Conservation (phyloP, 2,113 vertebrate genomes). For the Fukomys damarensis region DNA sequence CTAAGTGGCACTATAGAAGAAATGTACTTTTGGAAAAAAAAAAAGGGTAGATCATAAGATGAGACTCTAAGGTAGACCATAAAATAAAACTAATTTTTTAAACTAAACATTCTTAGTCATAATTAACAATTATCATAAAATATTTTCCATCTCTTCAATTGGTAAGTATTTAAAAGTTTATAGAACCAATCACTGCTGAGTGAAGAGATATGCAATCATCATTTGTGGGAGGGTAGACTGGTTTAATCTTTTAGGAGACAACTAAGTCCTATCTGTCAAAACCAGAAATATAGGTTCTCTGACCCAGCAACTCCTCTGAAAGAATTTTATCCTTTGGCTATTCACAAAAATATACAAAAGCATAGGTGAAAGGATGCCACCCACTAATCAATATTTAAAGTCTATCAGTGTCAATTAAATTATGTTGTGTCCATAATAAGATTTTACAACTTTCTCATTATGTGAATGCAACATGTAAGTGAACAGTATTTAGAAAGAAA, state of each 20-base stretch:
- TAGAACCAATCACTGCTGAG: neutral
- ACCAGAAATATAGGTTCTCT: neutral
- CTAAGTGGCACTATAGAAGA: neutral
- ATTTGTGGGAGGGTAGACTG: neutral
- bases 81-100: neutral
- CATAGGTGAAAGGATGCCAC: neutral
- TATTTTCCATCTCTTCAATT: neutral
- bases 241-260: neutral
- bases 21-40: neutral
- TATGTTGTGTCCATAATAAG: neutral
- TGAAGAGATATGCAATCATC: neutral
- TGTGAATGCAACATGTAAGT: neutral
- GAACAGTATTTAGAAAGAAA: neutral
- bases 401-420: neutral
- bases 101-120: neutral
- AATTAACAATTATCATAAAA: constrained; percentile 28
- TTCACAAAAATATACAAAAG: neutral
- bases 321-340: neutral
- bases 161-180: neutral
- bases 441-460: neutral
- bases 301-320: neutral
- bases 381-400: neutral
- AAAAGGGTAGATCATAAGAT: constrained; percentile 9
- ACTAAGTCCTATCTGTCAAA: neutral
- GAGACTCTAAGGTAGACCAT: neutral